Conservation (phyloP, 2,797 vertebrate genomes). For the Sarcophilus harrisii region DNA sequence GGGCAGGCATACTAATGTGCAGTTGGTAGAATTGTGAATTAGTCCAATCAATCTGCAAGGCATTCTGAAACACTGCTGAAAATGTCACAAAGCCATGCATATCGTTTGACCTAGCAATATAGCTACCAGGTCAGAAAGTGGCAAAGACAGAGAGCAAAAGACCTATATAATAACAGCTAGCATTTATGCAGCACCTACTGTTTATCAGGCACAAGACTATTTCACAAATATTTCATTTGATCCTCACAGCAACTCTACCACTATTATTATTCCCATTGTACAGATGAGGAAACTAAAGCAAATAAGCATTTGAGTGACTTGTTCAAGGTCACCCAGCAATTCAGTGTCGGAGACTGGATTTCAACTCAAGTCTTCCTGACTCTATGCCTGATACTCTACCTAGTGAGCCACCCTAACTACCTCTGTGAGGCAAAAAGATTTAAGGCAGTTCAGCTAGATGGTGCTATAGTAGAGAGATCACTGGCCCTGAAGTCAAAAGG, state of each 20-base stretch:
- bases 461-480: no score
- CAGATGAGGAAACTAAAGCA: not conserved
- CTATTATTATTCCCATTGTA: not conserved
- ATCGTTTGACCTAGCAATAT: not conserved
- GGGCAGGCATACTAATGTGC: not conserved
- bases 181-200: not conserved
- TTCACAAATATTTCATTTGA: not conserved
- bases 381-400: not conserved
- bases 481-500: no score
- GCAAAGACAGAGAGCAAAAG: not conserved
- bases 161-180: not conserved
- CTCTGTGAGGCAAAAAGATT: not conserved
- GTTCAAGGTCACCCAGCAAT: not conserved
- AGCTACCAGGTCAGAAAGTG: not conserved
- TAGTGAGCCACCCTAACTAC: not conserved
- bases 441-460: not conserved
- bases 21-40: not conserved
- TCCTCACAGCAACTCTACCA: not conserved
- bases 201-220: not conserved
- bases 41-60: not conserved
- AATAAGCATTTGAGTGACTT: not conserved
- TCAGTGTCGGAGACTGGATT: not conserved
- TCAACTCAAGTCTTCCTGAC: not conserved
- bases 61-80: not conserved
- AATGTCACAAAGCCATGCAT: not conserved